Conservation (phyloP, 2,113 vertebrate species). For the Pteronura brasiliensis region DNA sequence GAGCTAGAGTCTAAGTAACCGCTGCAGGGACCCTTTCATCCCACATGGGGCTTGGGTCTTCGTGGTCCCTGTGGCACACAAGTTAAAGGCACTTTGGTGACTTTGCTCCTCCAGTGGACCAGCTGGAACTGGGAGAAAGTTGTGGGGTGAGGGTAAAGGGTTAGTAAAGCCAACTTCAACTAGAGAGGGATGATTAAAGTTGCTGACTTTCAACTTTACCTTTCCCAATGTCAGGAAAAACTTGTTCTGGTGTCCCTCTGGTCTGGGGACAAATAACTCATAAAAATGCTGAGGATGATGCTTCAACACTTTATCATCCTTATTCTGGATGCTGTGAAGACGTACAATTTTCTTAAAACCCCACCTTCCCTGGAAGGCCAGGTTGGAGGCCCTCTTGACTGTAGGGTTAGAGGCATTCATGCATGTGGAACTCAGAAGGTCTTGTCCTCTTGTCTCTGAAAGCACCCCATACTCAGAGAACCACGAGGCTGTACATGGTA, state of each 20-base stretch:
- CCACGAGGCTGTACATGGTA: not conserved
- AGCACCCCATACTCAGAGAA: not conserved
- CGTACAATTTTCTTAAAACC: not conserved
- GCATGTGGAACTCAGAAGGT: not conserved
- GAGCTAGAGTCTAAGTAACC: conserved; percentile 8
- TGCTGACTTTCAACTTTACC: not conserved
- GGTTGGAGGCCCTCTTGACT: not conserved
- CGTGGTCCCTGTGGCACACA: not conserved
- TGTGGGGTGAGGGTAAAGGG: not conserved
- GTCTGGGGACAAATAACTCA: not conserved
- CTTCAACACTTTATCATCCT: not conserved
- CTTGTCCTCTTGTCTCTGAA: not conserved
- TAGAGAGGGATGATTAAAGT: not conserved
- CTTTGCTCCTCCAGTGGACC: not conserved
- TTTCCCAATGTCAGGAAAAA: not conserved
- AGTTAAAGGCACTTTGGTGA: not conserved
- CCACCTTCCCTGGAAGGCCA: not conserved
- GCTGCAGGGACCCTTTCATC: not conserved
- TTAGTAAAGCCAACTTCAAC: not conserved
- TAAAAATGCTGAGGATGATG: not conserved
- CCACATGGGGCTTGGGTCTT: not conserved
- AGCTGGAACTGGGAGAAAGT: not conserved
- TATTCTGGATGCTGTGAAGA: not conserved
- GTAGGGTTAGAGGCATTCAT: not conserved
- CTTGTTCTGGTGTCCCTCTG: not conserved